Conservation (phyloP, 1,140 invertebrate genomes). For the Oryctes rhinoceros region DNA sequence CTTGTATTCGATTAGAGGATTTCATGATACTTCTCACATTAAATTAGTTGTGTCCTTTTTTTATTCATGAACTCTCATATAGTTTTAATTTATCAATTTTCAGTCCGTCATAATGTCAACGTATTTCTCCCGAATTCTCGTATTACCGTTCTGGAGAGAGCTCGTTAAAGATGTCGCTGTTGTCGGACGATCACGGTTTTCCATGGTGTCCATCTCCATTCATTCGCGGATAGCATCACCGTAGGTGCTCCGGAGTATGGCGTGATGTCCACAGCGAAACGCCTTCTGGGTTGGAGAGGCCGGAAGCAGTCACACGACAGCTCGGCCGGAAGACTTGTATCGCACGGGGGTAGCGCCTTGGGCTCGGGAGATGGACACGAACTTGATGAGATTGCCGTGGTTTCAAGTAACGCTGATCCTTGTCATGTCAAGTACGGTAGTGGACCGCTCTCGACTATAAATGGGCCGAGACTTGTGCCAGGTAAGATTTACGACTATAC, state of each 20-base stretch:
- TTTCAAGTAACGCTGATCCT: slow-evolving; percentile 68
- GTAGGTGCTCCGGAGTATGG: slow-evolving; percentile 47
- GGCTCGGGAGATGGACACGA: slow-evolving; percentile 68
- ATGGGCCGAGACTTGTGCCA: slow-evolving; percentile 73
- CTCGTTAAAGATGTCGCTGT: neutral
- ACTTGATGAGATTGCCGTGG: slow-evolving; percentile 80
- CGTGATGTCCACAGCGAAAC: slow-evolving; percentile 72
- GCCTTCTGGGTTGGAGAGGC: slow-evolving; percentile 72
- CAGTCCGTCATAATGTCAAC: slow-evolving; percentile 38
- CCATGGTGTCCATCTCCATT: neutral
- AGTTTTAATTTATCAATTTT: slow-evolving; percentile 14
- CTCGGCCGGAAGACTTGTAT: slow-evolving; percentile 61
- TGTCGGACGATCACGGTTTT: slow-evolving; percentile 2
- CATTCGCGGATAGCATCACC: slow-evolving; percentile 42
- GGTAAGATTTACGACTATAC: slow-evolving; percentile 59
- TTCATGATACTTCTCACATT: too few species aligned
- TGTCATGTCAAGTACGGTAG: slow-evolving; percentile 70
- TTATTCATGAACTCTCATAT: too few species aligned
- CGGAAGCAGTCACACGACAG: slow-evolving; percentile 63
- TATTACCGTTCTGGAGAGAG: slow-evolving; percentile 2
- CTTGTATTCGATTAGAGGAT: too few species aligned
- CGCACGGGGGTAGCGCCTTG: slow-evolving; percentile 61
- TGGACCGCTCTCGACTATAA: slow-evolving; percentile 65
- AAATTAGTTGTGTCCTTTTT: too few species aligned
- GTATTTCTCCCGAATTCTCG: neutral